Evolutionary conservation across 2,888 invertebrate species (phyloP), one percentile per base, ranked within the genome.

Genomic region (Agrotis puta): DNA sequence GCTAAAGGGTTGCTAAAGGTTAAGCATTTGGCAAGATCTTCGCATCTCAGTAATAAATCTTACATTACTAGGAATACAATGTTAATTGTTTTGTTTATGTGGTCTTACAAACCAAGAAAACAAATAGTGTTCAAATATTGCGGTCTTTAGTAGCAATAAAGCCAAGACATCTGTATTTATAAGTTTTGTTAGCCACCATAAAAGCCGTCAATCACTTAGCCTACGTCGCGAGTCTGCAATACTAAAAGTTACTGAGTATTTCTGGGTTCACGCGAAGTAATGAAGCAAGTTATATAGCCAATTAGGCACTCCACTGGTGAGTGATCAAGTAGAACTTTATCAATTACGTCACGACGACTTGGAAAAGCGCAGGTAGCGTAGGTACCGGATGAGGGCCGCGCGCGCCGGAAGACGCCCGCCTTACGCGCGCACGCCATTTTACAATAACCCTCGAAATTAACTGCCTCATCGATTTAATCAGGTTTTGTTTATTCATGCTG

Each of bases 401-500:
- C 68, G 86, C 86, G 65, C 89, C 92, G 91, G 91, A 91, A 91
- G 85, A 86, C 83, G 72, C 82, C 86, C 83, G 79, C 87, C 88
- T 87, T 81, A 82, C 86, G 84, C 86, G 82, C 84, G 88, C 93
- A 93, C 92, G 93, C 93, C 85, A 92, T 92, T 90, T 89, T 88
- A 93, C 91, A 90, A 90, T 90, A 91, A 87, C 86, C 79, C 53
- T 74, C 79, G 73, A 83, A 88, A 88, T 88, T 87, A 87, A 89
- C 87, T 88, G 82, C 87, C 77, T 79, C 85, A 90, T 88, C 88
- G 89, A 89, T 91, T 88, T 82, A 87, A 88, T 87, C 78, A 85
- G 79, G 74, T 85, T 87, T 84, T 86, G 87, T 88, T 89, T 85
- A 85, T 80, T 82, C 75, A 82, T 84, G 81, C 74, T 68, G 54